A percentile compares a stretch with the other conserved stretches of the same genome.
These are phyloP conservation scores for Caenorhabditis auriculariae DNA, from an alignment of 2,888 invertebrate genomes.

Conservation along the genomic window DNA sequence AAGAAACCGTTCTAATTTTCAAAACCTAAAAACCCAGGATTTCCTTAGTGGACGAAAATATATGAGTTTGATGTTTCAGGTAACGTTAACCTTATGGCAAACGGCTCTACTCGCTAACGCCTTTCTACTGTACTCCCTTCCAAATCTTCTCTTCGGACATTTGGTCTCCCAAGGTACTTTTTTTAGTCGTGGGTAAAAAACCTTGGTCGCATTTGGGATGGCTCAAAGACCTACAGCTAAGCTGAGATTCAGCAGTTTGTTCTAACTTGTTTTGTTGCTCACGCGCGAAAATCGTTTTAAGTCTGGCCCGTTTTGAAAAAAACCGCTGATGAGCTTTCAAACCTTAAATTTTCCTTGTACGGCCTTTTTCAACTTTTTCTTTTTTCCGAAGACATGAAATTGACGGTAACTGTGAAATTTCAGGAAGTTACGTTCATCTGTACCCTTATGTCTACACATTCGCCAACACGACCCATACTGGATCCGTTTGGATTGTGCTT, in stretches of 20 bases:
- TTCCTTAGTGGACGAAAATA: not conserved
- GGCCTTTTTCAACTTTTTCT: too few species aligned
- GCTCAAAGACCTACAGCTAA: too few species aligned
- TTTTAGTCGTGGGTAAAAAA: not conserved
- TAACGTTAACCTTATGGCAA: constrained; percentile 60
- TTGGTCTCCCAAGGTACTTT: constrained; percentile 29
- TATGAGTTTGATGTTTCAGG: constrained; percentile 32
- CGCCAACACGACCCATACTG: constrained; percentile 61
- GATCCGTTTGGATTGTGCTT: constrained; percentile 61
- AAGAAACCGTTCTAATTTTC: too few species aligned
- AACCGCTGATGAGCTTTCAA: not conserved
- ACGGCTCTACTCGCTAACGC: constrained; percentile 60
- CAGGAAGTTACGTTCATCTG: constrained; percentile 50
- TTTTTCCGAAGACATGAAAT: not conserved
- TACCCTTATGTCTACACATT: constrained; percentile 60
- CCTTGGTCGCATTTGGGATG: too few species aligned
- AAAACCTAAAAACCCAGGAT: too few species aligned
- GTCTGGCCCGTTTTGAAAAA: too few species aligned
- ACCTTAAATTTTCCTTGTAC: too few species aligned
- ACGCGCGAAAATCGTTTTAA: too few species aligned
- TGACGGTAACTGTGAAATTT: not conserved
- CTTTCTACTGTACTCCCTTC: constrained; percentile 59
- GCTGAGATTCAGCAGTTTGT: too few species aligned
- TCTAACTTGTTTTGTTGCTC: too few species aligned
- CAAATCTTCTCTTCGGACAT: constrained; percentile 50